A percentile compares a stretch with the other conserved stretches of the same genome.
These are phyloP conservation scores for Isurus oxyrinchus DNA, from an alignment of 2,113 vertebrate genomes.

Conservation along the genomic window DNA sequence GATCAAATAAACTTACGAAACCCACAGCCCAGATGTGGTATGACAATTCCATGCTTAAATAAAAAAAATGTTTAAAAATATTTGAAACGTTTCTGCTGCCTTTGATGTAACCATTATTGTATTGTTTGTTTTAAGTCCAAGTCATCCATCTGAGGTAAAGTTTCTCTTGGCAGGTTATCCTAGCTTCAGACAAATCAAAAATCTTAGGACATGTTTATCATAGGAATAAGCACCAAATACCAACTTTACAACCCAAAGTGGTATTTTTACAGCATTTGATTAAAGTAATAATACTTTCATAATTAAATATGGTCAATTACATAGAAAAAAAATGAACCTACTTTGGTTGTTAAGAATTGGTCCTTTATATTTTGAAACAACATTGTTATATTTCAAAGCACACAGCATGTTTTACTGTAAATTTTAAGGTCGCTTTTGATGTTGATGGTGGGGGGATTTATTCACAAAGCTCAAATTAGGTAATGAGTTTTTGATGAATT, in stretches of 20 bases:
- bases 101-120: constrained; percentile 32
- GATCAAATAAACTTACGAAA: constrained; percentile 49
- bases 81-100: background rate
- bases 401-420: background rate
- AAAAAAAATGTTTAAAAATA: constrained; percentile 16
- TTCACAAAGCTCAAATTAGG: background rate
- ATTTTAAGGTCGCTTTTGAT: background rate
- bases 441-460: background rate
- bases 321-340: background rate
- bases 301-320: background rate
- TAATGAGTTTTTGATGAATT: background rate
- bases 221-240: constrained; percentile 13
- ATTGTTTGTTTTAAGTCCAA: constrained; percentile 25
- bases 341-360: background rate
- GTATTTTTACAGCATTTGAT: background rate
- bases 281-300: background rate
- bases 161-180: constrained; percentile 27
- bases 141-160: constrained; percentile 21
- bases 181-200: constrained; percentile 23
- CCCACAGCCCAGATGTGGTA: constrained; percentile 20
- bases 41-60: constrained; percentile 13
- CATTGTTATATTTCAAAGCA: background rate
- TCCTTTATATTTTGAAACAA: background rate
- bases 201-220: background rate
- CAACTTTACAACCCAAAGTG: constrained; percentile 8